These are phyloP conservation scores for Andrena fulva DNA, from an alignment of 2,888 invertebrate species.

Conservation along the genomic window DNA sequence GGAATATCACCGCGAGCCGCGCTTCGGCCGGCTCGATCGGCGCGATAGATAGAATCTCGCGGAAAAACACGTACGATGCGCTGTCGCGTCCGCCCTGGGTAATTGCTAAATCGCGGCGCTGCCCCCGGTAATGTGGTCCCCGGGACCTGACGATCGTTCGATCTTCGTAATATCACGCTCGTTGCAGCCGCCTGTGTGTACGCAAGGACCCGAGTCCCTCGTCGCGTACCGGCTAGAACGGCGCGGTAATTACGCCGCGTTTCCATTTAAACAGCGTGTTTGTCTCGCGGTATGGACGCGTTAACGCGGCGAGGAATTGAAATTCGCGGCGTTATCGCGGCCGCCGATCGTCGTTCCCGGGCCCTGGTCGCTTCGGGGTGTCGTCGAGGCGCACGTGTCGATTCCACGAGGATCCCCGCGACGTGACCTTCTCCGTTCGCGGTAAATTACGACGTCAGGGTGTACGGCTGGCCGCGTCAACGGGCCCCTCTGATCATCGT, in stretches of 20 bases:
- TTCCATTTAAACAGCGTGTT: constrained; percentile 32
- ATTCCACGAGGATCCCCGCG: constrained; percentile 46
- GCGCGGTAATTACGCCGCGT: constrained; percentile 17
- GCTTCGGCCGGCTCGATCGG: constrained; percentile 17
- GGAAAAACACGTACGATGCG: constrained; percentile 41
- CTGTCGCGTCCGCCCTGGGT: constrained; percentile 29
- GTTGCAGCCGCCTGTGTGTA: background rate
- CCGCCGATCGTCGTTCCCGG: constrained; percentile 19
- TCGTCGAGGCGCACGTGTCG: constrained; percentile 52
- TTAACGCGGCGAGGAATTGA: constrained; percentile 22
- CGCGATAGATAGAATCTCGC: constrained; percentile 33
- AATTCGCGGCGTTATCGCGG: constrained; percentile 43
- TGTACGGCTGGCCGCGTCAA: constrained; percentile 18
- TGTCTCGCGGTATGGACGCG: constrained; percentile 21
- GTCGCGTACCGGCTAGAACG: background rate
- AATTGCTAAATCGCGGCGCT: constrained; percentile 32
- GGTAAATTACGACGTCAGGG: constrained; percentile 62
- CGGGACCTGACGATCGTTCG: constrained; percentile 29
- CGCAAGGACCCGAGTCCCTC: background rate
- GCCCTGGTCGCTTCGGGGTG: constrained; percentile 19
- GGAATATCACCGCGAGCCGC: constrained; percentile 4
- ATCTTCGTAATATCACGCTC: constrained; percentile 24
- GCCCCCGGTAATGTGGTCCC: constrained; percentile 21
- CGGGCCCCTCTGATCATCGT: constrained; percentile 38
- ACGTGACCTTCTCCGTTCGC: constrained; percentile 42